phyloP scores from a whole-genome alignment of 1,140 invertebrate genomes.

The Drosophila oshimai region DNA sequence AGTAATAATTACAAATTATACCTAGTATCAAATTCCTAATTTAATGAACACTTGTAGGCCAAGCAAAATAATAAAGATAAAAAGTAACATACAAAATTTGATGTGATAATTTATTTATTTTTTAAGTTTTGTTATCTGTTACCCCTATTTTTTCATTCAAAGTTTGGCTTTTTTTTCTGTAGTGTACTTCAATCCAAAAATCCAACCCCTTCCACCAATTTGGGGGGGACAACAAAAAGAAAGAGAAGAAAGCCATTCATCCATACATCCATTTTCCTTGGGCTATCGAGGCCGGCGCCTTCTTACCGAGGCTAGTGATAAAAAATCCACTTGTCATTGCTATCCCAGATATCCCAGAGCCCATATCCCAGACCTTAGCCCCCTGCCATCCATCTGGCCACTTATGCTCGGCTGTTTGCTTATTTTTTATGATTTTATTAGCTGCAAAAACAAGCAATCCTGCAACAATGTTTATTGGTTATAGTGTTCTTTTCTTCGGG shows the following conservation, averaged over 20 bases:
- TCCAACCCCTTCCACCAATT: not conserved
- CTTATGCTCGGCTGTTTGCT: slow-evolving; percentile 66
- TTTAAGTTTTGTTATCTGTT: too few species aligned
- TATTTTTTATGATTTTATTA: slow-evolving; percentile 80
- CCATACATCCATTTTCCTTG: slow-evolving; percentile 51
- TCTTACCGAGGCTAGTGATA: slow-evolving; percentile 53
- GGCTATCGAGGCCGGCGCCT: slow-evolving; percentile 31
- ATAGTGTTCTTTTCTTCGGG: slow-evolving; percentile 57
- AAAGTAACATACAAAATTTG: too few species aligned
- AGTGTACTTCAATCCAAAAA: not conserved
- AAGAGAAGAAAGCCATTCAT: slow-evolving; percentile 50
- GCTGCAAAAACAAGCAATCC: slow-evolving; percentile 80
- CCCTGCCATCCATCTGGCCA: slow-evolving; percentile 19
- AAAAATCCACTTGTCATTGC: slow-evolving; percentile 75
- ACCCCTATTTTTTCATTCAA: too few species aligned
- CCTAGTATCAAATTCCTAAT: too few species aligned
- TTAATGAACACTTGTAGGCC: too few species aligned
- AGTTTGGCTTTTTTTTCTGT: too few species aligned
- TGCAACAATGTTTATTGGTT: slow-evolving; percentile 80
- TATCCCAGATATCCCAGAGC: slow-evolving; percentile 25
- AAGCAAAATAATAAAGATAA: too few species aligned
- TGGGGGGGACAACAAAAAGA: not conserved
- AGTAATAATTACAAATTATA: too few species aligned
- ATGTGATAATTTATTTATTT: too few species aligned
- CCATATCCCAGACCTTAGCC: not conserved